Evolutionary conservation across 2,113 vertebrate species (phyloP).

Genomic region (Suricata suricatta): DNA sequence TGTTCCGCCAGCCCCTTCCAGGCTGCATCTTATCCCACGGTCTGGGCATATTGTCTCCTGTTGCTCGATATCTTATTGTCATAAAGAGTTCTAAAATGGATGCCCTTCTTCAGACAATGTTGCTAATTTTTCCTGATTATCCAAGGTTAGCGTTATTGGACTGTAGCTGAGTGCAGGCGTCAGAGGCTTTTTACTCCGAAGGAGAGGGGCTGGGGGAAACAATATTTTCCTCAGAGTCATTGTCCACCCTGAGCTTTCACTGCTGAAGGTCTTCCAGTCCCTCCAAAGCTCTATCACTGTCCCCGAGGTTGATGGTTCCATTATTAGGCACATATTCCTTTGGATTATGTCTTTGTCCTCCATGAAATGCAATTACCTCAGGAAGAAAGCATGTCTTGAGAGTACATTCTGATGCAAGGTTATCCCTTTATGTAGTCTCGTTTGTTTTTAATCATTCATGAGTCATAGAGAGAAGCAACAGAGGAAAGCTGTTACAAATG

Average conservation of each 20-base stretch:
- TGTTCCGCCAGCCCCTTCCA: not conserved
- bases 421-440: not conserved
- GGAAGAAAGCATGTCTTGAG: not conserved
- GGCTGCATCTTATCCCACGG: not conserved
- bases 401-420: not conserved
- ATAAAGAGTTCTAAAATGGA: not conserved
- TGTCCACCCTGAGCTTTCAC: not conserved
- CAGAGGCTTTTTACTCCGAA: not conserved
- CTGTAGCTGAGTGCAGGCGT: not conserved
- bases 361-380: not conserved
- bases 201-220: accelerated
- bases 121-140: not conserved
- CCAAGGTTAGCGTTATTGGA: not conserved
- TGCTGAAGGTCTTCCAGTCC: not conserved
- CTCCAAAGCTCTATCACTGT: not conserved
- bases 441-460: slow-evolving; percentile 11
- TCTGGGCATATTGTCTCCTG: no score
- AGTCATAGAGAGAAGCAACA: not conserved
- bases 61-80: not conserved
- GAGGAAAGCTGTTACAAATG: not conserved
- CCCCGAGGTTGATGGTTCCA: not conserved
- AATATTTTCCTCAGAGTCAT: not conserved
- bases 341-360: not conserved
- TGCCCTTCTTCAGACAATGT: not conserved
- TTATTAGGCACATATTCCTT: not conserved